Evolutionary conservation across 2,113 vertebrate species (phyloP), one percentile per base, ranked within the genome.

Genomic region (Sakesphorus luctuosus): DNA sequence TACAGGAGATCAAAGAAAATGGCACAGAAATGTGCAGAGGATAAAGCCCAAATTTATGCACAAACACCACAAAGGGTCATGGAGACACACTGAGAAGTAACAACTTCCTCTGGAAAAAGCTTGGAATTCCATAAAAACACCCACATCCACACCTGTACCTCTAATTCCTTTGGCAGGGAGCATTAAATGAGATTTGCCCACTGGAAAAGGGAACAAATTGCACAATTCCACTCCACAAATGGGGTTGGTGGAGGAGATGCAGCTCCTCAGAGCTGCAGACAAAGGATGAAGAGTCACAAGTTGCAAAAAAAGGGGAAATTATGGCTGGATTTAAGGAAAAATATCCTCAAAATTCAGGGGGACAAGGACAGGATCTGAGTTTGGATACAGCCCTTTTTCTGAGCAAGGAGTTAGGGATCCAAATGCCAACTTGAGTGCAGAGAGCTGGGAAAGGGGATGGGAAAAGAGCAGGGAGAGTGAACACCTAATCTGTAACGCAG

Each of bases 121-220:
- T 35, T 78, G 19, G 9, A 18, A 73, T 6, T 4, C 21, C 25
- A 10, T 8, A 43, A 68, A n/a, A 66, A 52, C 8, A 58, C 17
- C 26, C 43, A 40, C 7, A 47, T 6, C 25, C 36, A 29, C 36
- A 40, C 10, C 40, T 25, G 23, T 16, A 28, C 16, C 18, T 46
- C 35, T 17, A 33, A 17, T 26, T 56, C 9, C 33, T 36, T 29
- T 46, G 28, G 15, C 28, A n/a, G 28, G 5, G 13, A 49, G 26
- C 1, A 11, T 3, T 8, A 47, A 11, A 0, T 10, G 9, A 20
- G 9, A 61, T 10, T 19, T 74, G 44, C 38, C 25, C 14, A 18
- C 7, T 7, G n/a, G 33, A 59, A 75, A 83, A 35, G 7, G 3
- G 12, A n/a, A 31, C 2, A 52, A 38, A 33, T 28, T 72, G 13